Base-by-base conservation (phyloP, 1,140 invertebrate genomes). In the Dryas iulia region DNA sequence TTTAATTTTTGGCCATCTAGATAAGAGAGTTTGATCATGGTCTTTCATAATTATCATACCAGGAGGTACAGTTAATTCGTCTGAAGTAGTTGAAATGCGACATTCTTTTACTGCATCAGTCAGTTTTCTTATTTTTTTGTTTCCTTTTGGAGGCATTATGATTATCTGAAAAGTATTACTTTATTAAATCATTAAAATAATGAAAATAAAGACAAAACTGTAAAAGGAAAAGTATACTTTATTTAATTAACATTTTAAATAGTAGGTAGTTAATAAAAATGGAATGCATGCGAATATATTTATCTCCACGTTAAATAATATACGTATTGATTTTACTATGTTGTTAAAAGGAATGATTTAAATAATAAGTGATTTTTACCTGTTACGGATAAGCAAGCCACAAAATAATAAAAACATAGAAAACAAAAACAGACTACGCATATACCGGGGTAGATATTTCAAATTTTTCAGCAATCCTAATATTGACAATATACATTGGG, bases 1-100 rank as follows among this genome's bases (percentile, higher is more conserved):
- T 67, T 76, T 83, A 6, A 72, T 35, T 65, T 73, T 80, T n/a
- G 74, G 78, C 75, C 78, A 86, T 25, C 73, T 75, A 11, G 56
- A 23, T 4, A 67, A 30, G 11, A 75, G 39, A 12, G 54, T 33
- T 58, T 56, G 63, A 10, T 76, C 64, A 33, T 23, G 21, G 53
- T 24, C 23, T 21, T 18, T 54, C 23, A 18, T 11, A 24, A 63
- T 63, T 33, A 56, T 2, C n/a, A 47, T 63, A 56, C 28, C 61
- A 30, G 61, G 33, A 21, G 56, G 26, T 4, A 58, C n/a, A 58
- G 18, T 60, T 31, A n/a, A 11, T 23, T 60, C 59, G 1, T 58
- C 14, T 58, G 14, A 10, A 60, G 8, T 1, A 39, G 21, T 33
- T 12, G 33, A 35, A 12, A 60, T 60, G 14, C 10, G 18, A 11